Base-by-base conservation (phyloP, 2,888 invertebrate genomes). In the Cephus rjabovi region DNA sequence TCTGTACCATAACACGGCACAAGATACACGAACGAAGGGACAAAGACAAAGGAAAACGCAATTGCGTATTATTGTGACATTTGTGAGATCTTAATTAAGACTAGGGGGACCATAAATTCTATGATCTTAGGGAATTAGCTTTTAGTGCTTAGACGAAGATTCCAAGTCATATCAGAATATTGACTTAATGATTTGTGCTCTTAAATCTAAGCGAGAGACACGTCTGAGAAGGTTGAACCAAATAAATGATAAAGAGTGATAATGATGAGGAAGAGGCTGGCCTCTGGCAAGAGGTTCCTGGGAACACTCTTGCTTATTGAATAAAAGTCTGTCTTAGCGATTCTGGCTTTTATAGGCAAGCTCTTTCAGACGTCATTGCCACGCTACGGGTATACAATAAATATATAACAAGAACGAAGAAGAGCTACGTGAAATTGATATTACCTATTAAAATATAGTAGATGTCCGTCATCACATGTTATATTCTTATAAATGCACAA, bases 71-170 rank as follows among this genome's bases (percentile, higher is more conserved):
- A 31, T n/a, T 34, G 56, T 56, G 56, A 31, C 23, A 30, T n/a
- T 37, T 33, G 79, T 84, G 75, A 82, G 83, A 86, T 80, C 81
- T 85, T 85, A 84, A 84, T 80, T 81, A 79, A 83, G 77, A 85
- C 83, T 84, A 81, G 85, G 87, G 86, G 88, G 88, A 88, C 87
- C 87, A 88, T 82, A 77, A 82, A 77, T 79, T 75, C 81, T 83
- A 82, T 82, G 81, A 81, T 83, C 81, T 83, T 83, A 79, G 85
- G 77, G 77, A 80, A 30, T 73, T 79, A 75, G 71, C 34, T 37
- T 71, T 76, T 71, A 76, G 74, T 6, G 74, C 37, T 34, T 74
- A 74, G 34, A 74, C 74, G 80, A 81, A 82, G 80, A 80, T 79
- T 79, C 78, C 74, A 79, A 83, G 76, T 81, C 82, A 82, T 83